Conservation (phyloP, 2,797 vertebrate genomes). For the Anomalospiza imberbis region DNA sequence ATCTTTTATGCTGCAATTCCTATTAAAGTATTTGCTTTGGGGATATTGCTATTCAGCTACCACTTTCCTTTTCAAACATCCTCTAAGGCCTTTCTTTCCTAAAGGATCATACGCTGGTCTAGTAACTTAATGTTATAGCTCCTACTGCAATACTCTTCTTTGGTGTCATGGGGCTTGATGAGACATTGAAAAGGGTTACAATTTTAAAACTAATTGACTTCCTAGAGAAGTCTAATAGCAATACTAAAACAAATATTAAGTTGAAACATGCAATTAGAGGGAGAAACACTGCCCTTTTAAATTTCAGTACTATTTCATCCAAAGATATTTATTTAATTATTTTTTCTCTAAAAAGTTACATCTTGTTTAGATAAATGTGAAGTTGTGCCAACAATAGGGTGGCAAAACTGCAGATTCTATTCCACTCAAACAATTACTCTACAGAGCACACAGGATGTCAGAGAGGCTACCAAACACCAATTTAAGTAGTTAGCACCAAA, state of each 20-base stretch:
- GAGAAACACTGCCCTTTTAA: not conserved
- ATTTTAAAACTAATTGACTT: conserved; percentile 35
- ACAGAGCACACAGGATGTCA: not conserved
- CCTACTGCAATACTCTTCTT: not conserved
- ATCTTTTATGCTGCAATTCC: conserved; percentile 30
- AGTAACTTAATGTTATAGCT: conserved; percentile 37
- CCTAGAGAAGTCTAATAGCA: not conserved
- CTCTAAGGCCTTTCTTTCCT: conserved; percentile 38
- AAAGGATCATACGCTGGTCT: conserved; percentile 27
- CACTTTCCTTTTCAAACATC: conserved; percentile 39
- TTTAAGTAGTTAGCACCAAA: not conserved
- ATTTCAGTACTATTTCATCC: not conserved
- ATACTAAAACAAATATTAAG: conserved; percentile 7
- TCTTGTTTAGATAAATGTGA: not conserved
- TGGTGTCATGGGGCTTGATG: not conserved
- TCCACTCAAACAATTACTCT: not conserved
- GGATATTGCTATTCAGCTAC: not conserved
- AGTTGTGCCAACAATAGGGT: not conserved
- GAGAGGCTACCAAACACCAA: not conserved
- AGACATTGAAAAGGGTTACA: conserved; percentile 17
- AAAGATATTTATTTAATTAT: not conserved
- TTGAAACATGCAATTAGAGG: not conserved
- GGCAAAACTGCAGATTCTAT: not conserved
- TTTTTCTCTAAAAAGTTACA: not conserved
- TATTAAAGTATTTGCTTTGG: conserved; percentile 53